Conservation (phyloP, 2,797 vertebrate genomes). For the Streptopelia turtur region DNA sequence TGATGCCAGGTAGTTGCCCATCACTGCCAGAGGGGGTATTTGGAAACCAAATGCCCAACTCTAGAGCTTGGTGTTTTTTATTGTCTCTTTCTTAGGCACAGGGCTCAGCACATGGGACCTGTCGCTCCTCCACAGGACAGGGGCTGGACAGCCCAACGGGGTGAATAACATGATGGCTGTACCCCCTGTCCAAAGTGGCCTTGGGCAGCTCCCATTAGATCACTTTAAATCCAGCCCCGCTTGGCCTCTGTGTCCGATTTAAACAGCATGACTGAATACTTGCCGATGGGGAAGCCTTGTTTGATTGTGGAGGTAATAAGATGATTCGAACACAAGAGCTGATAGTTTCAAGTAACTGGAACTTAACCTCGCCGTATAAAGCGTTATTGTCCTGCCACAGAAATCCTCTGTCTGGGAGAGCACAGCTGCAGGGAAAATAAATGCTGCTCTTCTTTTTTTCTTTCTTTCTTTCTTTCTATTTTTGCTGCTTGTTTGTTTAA, state of each 20-base stretch:
- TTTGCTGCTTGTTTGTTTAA: slow-evolving; percentile 59
- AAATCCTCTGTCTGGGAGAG: slow-evolving; percentile 78
- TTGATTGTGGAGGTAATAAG: slow-evolving; percentile 65
- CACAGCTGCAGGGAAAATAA: slow-evolving; percentile 89
- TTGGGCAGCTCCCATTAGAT: not conserved
- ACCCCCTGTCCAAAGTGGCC: not conserved
- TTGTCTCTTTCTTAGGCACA: not conserved
- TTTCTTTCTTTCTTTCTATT: slow-evolving; percentile 69
- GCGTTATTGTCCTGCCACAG: slow-evolving; percentile 86
- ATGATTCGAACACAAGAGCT: slow-evolving; percentile 71
- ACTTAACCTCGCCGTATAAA: slow-evolving; percentile 80
- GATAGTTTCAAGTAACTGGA: slow-evolving; percentile 80
- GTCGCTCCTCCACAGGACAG: not conserved
- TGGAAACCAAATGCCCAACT: not conserved
- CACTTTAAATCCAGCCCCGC: slow-evolving; percentile 14
- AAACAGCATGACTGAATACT: slow-evolving; percentile 30
- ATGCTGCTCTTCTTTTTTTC: slow-evolving; percentile 77
- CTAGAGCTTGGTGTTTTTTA: not conserved
- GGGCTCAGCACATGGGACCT: not conserved
- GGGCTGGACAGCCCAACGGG: not conserved
- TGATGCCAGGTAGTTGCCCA: not conserved
- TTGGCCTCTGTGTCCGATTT: not conserved
- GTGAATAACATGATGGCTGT: accelerated
- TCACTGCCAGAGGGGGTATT: not conserved
- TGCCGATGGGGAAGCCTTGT: slow-evolving; percentile 55